Base-by-base conservation (phyloP, 2,888 invertebrate genomes). In the Acanthopleura granulata region DNA sequence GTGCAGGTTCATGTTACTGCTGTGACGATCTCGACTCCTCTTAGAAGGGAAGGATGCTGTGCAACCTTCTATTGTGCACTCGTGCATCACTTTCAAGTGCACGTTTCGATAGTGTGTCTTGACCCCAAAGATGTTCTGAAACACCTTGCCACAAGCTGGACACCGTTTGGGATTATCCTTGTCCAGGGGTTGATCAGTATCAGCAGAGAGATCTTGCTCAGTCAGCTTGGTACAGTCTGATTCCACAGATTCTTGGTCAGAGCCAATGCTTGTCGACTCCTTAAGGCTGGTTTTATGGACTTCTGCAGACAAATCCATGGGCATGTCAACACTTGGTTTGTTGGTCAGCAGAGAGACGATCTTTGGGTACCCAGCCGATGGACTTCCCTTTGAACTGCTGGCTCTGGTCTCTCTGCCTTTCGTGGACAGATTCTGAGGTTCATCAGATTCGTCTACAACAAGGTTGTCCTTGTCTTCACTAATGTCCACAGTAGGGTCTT, bases 61-160 rank as follows among this genome's bases (percentile, higher is more conserved):
- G 90, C 98, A 98, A 0, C 97, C 97, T 81, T 97, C 97, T 4
- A 97, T 95, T 86, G 95, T 96, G 91, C 98, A 98, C 89, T 95
- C 96, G 91, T 97, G 97, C 95, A 97, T 96, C 77, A 97, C 91
- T 91, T 98, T 98, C 74, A 98, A 93, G 91, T 98, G 98, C 15
- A 96, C 95, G 90, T 96, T 97, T 92, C 97, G 97, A 90, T 97
- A 98, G 90, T 98, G 98, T 0, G 96, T 95, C 91, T 97, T 97
- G 30, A 97, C 94, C 72, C 96, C 95, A 89, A 97, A 97, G 85
- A 96, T 95, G 88, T 97, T 98, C 90, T 96, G 96, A 91, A 97
- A 98, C 87, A 95, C 93, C 91, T 97, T 97, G 12, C 96, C 96
- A 90, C 98, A 98, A 50, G 96, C 95, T 3, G 95, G 94, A 91